Conservation (phyloP, 2,797 vertebrate genomes). For the Etheostoma perlongum region DNA sequence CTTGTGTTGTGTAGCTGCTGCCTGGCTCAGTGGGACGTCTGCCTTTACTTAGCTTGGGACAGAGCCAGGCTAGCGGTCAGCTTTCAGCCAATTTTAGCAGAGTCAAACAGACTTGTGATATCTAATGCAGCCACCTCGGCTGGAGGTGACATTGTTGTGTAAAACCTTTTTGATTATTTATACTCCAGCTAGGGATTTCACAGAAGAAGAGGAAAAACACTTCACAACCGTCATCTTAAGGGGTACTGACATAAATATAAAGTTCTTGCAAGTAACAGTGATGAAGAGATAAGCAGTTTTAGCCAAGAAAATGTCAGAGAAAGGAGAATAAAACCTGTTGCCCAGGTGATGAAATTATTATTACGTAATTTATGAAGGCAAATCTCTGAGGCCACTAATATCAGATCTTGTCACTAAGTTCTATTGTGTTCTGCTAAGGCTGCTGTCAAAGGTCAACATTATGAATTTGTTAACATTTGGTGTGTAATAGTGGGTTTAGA, state of each 20-base stretch:
- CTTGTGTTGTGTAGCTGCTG: too few relatives aligned
- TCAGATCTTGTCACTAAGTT: slow-evolving; percentile 2
- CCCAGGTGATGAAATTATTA: slow-evolving; percentile 9
- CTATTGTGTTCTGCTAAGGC: background rate
- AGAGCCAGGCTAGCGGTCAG: too few relatives aligned
- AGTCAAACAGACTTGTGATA: background rate
- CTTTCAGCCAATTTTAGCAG: background rate
- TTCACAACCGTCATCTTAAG: background rate
- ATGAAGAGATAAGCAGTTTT: background rate
- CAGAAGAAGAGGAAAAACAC: background rate
- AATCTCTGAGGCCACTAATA: slow-evolving; percentile 1
- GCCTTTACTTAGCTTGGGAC: too few relatives aligned
- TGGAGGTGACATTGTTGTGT: background rate
- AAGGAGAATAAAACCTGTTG: background rate
- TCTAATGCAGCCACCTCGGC: background rate
- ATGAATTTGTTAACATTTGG: slow-evolving; percentile 9
- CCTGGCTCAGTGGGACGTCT: too few relatives aligned
- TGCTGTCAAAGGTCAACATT: background rate
- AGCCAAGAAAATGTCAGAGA: slow-evolving; percentile 10
- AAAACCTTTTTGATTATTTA: background rate
- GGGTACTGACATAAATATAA: background rate
- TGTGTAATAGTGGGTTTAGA: background rate
- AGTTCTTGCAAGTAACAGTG: background rate
- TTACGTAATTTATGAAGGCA: background rate
- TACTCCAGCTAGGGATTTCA: background rate